Evolutionary conservation across 2,888 invertebrate species (phyloP), one percentile per base, ranked within the genome.

Genomic region (Melanostoma mellinum): DNA sequence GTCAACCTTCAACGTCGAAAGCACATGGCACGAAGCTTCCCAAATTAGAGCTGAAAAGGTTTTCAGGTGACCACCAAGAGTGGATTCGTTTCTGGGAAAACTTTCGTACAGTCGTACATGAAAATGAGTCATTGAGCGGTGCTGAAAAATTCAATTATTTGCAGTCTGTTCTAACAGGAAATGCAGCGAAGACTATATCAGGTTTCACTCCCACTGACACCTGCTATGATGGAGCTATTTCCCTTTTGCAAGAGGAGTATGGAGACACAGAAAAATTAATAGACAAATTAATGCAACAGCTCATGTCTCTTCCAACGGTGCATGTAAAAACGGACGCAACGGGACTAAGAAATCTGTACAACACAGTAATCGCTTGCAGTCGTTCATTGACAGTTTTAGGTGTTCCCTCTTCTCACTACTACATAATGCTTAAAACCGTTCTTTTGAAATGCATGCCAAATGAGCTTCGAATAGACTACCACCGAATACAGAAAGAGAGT

Each of bases 11-110:
- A 6, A 20, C 35, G n/a, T 4, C 68, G 6, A 69, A 38, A 33
- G 20, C 68, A 4, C 55, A 56, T 6, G 36, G 48, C 44, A 56
- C 38, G 4, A 32, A 33, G 42, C 52, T 71, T 5, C 60, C 42
- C 38, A 71, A 52, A 10, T 52, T 71, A 33, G 58, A 72, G 46
- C n/a, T 56, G 38, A 67, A 58, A 6, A 65, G 50, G 46, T 65
- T 74, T 74, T 74, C 74, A 32, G 53, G 40, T 6, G 68, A 76
- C 36, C 33, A 10, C 55, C 3, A 32, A 4, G n/a, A n/a, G n/a
- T n/a, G n/a, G n/a, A n/a, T n/a, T n/a, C n/a, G n/a, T n/a, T n/a
- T n/a, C n/a, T n/a, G n/a, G n/a, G n/a, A n/a, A n/a, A n/a, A n/a
- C n/a, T n/a, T n/a, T n/a, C n/a, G n/a, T n/a, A n/a, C n/a, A n/a